Base-by-base conservation (phyloP, 2,797 vertebrate genomes). In the Pseudopleuronectes americanus region DNA sequence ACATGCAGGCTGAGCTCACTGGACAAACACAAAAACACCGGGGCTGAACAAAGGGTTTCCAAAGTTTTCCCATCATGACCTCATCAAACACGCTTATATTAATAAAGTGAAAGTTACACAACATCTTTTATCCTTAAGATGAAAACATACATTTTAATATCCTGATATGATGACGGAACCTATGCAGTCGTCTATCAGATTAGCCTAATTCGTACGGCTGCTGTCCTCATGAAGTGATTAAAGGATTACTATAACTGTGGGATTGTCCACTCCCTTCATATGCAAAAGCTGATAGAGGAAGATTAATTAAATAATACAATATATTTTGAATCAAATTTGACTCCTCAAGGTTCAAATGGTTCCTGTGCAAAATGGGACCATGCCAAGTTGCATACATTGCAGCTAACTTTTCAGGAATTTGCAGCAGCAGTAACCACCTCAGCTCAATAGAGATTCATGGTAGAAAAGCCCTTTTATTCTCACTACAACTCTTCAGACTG, bases 191-290 rank as follows among this genome's bases (percentile, higher is more conserved):
- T 64, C 38, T 12, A 63, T 57, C 57, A 78, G 81, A 80, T 84
- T 72, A 81, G 54, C 78, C 81, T 70, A 72, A 64, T 82, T 74
- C 48, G 28, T 60, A 24, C 57, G 47, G 38, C 23, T 68, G 36
- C 1, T 17, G 31, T 69, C 56, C 52, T 69, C 58, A 58, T 83
- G 41, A 76, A 64, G 71, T 53, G 77, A 91, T 90, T 87, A 90
- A 80, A 83, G 65, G 83, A 87, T 88, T 85, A 85, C 5, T 31
- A 22, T 22, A 33, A 43, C 57, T 6, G 21, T 36, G 45, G 10
- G 1, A 61, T 55, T 49, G 33, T 68, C 22, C 23, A 26, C 51
- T 14, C 21, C 7, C n/a, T 21, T 14, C 14, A 26, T 7, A 3
- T 16, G 19, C 9, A 13, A n/a, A 19, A 57, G 2, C 9, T 14